These are phyloP conservation scores for Argyresthia albistria DNA, from an alignment of 2,888 invertebrate genomes.

Conservation along the genomic window DNA sequence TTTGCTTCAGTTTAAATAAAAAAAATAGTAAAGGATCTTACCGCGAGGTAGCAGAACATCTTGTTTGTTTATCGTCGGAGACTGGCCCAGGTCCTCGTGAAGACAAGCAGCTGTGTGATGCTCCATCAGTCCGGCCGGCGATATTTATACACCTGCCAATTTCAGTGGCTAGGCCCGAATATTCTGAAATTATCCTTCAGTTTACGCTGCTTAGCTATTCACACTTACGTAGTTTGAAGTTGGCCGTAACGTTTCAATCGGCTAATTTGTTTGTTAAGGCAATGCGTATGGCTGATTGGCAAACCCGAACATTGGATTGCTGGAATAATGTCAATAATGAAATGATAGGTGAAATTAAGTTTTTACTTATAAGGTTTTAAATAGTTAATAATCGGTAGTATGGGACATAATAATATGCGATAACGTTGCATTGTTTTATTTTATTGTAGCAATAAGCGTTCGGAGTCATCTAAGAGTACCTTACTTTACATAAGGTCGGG, in stretches of 20 bases:
- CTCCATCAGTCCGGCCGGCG: constrained; percentile 12
- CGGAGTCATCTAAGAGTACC: no score
- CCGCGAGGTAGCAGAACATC: constrained; percentile 50
- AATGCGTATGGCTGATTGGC: no score
- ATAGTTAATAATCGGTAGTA: no score
- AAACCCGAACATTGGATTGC: no score
- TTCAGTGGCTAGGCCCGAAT: constrained; percentile 11
- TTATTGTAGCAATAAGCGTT: no score
- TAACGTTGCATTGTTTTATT: no score
- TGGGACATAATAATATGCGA: no score
- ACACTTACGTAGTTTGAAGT: constrained; percentile 17
- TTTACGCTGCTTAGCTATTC: constrained; percentile 58
- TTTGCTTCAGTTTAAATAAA: no score
- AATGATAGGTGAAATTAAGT: no score
- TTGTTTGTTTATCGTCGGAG: constrained; percentile 12
- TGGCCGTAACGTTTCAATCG: constrained; percentile 31
- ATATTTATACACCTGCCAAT: constrained; percentile 40
- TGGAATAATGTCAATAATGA: no score
- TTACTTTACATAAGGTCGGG: no score
- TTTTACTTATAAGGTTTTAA: no score
- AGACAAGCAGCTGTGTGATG: constrained; percentile 19
- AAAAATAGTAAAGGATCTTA: constrained; percentile 26
- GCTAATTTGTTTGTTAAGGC: constrained; percentile 20
- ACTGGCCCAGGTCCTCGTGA: not conserved
- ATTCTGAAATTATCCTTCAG: constrained; percentile 41